Percentiles rank a stretch among this genome's conserved stretches.
Conservation (phyloP, 2,113 vertebrate species). For the Crotalus horridus region DNA sequence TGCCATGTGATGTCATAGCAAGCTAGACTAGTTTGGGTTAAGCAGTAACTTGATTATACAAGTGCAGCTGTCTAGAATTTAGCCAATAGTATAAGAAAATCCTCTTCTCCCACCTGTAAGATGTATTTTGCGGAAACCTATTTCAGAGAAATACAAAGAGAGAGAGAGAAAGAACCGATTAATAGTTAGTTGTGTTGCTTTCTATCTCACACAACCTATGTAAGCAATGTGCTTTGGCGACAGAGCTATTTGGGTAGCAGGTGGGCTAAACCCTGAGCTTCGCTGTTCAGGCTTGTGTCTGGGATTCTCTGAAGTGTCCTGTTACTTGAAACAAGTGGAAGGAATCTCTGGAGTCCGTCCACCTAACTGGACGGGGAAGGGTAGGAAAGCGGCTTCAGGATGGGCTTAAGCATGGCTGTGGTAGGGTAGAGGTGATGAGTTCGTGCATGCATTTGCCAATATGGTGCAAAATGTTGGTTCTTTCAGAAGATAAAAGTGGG, state of each 20-base stretch:
- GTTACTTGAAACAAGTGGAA: constrained; percentile 53
- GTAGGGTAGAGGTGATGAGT: neutral
- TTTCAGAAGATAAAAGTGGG: constrained; percentile 4
- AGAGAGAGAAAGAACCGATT: neutral
- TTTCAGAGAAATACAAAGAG: neutral
- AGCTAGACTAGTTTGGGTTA: constrained; percentile 56
- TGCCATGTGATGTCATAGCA: constrained; percentile 25
- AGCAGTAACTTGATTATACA: constrained; percentile 35
- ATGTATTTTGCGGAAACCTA: constrained; percentile 3
- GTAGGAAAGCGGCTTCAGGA: constrained; percentile 21
- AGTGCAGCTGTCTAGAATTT: constrained; percentile 36
- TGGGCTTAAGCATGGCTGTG: constrained; percentile 12
- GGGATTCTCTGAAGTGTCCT: constrained; percentile 40
- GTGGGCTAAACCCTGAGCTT: constrained; percentile 47
- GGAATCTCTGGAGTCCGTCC: constrained; percentile 43
- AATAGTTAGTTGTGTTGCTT: constrained; percentile 10
- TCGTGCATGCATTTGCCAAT: constrained; percentile 1
- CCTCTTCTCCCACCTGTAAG: neutral
- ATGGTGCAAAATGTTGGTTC: constrained; percentile 15
- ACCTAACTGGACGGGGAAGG: constrained; percentile 24
- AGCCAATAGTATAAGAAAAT: constrained; percentile 15
- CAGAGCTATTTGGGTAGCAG: constrained; percentile 46
- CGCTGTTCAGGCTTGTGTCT: constrained; percentile 46
- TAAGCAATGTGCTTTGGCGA: constrained; percentile 44
- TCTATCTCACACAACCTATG: constrained; percentile 40